A percentile compares a stretch with the other conserved stretches of the same genome.
These are phyloP conservation scores for Bathynomus jamesi DNA, from an alignment of 1,140 invertebrate genomes.

Conservation along the genomic window DNA sequence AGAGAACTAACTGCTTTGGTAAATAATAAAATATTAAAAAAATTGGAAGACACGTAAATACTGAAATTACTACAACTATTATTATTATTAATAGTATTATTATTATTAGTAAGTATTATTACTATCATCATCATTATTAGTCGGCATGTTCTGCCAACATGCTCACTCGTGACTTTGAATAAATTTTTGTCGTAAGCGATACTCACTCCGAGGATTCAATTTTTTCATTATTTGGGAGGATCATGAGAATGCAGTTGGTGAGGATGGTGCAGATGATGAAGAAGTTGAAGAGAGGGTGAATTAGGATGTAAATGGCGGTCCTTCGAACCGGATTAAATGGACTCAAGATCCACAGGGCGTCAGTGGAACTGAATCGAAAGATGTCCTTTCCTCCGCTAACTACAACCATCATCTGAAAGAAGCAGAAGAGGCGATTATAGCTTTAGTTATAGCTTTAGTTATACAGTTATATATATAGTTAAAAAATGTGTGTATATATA, in stretches of 20 bases:
- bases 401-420: slow-evolving; percentile 90
- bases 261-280: slow-evolving; percentile 97
- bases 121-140: too few species aligned
- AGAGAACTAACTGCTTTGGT: too few species aligned
- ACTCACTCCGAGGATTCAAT: slow-evolving; percentile 73
- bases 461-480: background rate
- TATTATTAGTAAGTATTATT: too few species aligned
- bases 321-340: slow-evolving; percentile 95
- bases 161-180: too few species aligned
- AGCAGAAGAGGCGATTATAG: background rate
- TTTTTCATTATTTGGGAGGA: slow-evolving; percentile 83
- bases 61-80: too few species aligned
- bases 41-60: too few species aligned
- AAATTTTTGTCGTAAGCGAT: too few species aligned
- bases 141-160: too few species aligned
- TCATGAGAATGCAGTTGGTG: slow-evolving; percentile 96
- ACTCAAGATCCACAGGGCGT: slow-evolving; percentile 88
- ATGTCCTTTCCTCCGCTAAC: slow-evolving; percentile 97
- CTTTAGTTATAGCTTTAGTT: background rate
- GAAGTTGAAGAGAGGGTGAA: slow-evolving; percentile 94
- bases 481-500: background rate
- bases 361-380: slow-evolving; percentile 94
- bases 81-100: too few species aligned
- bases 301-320: slow-evolving; percentile 93
- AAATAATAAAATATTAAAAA: too few species aligned